phyloP scores from a whole-genome alignment of 2,888 invertebrate species.

The Cataglyphis albicans region DNA sequence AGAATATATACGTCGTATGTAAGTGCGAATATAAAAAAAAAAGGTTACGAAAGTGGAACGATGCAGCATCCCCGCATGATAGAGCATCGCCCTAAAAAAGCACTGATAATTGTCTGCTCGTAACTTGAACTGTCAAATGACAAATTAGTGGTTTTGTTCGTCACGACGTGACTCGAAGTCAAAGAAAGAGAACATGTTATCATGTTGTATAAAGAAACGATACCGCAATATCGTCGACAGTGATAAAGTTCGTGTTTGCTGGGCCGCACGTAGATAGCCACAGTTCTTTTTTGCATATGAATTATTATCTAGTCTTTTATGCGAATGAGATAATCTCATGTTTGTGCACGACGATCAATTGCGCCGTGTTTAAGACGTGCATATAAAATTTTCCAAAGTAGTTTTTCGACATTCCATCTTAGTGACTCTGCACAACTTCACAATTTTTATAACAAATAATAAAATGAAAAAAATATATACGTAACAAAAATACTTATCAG shows the following conservation, averaged over 20 bases:
- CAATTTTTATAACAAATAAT: background rate
- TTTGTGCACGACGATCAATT: background rate
- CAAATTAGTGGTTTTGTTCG: slow-evolving; percentile 37
- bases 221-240: slow-evolving; percentile 8
- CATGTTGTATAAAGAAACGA: slow-evolving; percentile 33
- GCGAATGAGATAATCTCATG: background rate
- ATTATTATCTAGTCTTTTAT: background rate
- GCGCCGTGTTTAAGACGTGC: background rate
- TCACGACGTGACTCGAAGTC: slow-evolving; percentile 28
- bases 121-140: slow-evolving; percentile 15
- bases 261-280: background rate
- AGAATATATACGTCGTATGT: background rate
- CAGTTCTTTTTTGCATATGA: background rate
- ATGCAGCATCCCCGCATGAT: slow-evolving; percentile 16
- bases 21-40: slow-evolving; percentile 53
- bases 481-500: background rate
- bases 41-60: slow-evolving; percentile 59
- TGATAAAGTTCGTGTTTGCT: slow-evolving; percentile 31
- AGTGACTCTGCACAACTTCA: background rate
- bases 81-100: slow-evolving; percentile 16
- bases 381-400: background rate
- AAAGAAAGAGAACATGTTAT: slow-evolving; percentile 30
- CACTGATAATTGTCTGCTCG: slow-evolving; percentile 44
- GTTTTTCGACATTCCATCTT: background rate
- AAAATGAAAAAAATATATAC: background rate